Evolutionary conservation across 1,140 invertebrate genomes (phyloP).

Genomic region (Copidosoma floridanum): DNA sequence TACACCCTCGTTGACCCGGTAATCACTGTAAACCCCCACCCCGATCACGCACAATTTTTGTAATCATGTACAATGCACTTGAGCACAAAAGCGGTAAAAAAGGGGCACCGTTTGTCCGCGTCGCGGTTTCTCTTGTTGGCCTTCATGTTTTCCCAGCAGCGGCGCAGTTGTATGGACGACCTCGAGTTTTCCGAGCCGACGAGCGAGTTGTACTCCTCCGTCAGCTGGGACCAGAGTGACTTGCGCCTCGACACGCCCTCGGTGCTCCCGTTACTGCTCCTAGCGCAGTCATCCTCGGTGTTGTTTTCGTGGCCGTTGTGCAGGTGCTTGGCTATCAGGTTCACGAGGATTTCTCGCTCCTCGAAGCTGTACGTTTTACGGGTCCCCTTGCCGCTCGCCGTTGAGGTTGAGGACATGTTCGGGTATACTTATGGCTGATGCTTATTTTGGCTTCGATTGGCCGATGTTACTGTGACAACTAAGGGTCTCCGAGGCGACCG

Average conservation of each 20-base stretch:
- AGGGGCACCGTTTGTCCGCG: slow-evolving; percentile 17
- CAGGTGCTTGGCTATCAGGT: slow-evolving; percentile 37
- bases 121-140: slow-evolving; percentile 35
- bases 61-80: too few species aligned
- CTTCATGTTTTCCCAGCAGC: slow-evolving; percentile 46
- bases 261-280: slow-evolving; percentile 23
- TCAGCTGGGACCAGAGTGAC: slow-evolving; percentile 37
- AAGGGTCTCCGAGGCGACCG: too few species aligned
- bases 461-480: too few species aligned
- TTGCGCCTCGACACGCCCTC: slow-evolving; percentile 29
- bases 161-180: slow-evolving; percentile 35
- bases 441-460: too few species aligned
- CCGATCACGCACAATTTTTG: too few species aligned
- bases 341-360: slow-evolving; percentile 38
- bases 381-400: slow-evolving; percentile 35
- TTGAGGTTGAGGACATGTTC: too few species aligned
- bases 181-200: slow-evolving; percentile 33
- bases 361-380: slow-evolving; percentile 45
- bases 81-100: neutral
- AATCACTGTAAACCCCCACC: too few species aligned
- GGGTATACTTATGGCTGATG: too few species aligned
- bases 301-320: slow-evolving; percentile 30
- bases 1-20: too few species aligned
- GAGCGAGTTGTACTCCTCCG: slow-evolving; percentile 37
- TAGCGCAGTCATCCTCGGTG: slow-evolving; percentile 26